Conservation (phyloP, 1,140 invertebrate genomes). For the Pararge aegeria region DNA sequence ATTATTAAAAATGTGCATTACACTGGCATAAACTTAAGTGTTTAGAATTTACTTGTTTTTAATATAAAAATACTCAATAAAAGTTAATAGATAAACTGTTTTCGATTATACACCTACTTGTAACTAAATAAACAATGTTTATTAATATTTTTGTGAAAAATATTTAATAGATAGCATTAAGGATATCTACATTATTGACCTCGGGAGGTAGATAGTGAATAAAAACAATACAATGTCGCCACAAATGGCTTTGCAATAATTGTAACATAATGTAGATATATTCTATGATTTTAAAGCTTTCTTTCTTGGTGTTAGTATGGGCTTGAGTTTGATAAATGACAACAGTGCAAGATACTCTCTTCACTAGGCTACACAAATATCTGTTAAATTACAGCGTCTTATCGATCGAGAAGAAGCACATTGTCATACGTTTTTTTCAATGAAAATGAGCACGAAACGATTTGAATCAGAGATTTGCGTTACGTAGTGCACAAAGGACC, state of each 20-base stretch:
- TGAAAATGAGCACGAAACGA: too few relatives aligned
- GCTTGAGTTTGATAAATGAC: conserved; percentile 18
- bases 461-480: background rate
- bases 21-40: background rate
- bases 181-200: conserved; percentile 30
- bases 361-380: background rate
- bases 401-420: background rate
- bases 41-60: background rate
- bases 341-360: background rate
- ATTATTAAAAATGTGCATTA: background rate
- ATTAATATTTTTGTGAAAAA: background rate
- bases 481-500: background rate
- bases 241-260: conserved; percentile 9
- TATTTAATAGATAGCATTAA: conserved; percentile 14
- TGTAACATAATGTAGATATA: conserved; percentile 14
- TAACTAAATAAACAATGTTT: conserved; percentile 1
- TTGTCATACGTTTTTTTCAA: too few relatives aligned
- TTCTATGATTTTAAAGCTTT: conserved; percentile 31
- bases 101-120: background rate
- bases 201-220: conserved; percentile 38
- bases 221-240: conserved; percentile 18
- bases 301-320: conserved; percentile 30
- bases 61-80: background rate
- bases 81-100: background rate
- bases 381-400: background rate